Evolutionary conservation across 2,888 invertebrate species (phyloP).

Genomic region (Lithophane ornitopus): DNA sequence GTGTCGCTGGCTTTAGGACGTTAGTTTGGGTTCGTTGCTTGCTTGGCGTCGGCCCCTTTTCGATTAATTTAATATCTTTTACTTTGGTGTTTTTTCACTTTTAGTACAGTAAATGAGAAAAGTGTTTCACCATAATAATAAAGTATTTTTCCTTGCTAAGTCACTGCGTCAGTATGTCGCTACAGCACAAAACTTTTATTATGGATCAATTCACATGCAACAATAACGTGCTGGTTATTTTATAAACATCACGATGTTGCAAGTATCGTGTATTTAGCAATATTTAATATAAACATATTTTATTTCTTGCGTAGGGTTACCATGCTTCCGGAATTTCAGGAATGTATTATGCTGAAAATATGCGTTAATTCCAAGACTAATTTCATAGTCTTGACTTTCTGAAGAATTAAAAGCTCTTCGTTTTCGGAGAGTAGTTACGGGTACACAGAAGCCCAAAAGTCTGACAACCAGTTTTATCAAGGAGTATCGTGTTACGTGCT

Average conservation of each 20-base stretch:
- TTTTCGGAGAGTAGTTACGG: not conserved
- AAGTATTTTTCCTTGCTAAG: too few relatives aligned
- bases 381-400: not conserved
- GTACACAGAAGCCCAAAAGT: too few relatives aligned
- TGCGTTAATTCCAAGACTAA: not conserved
- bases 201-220: not conserved
- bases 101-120: too few relatives aligned
- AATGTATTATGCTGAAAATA: not conserved
- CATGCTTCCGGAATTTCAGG: not conserved
- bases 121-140: too few relatives aligned
- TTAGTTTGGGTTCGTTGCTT: too few relatives aligned
- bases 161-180: not conserved
- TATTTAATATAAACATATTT: conserved; percentile 3
- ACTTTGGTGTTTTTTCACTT: too few relatives aligned
- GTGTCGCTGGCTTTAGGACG: too few relatives aligned
- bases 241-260: conserved; percentile 42
- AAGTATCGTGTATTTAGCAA: not conserved
- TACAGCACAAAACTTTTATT: conserved; percentile 4
- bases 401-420: not conserved
- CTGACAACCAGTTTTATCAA: too few relatives aligned
- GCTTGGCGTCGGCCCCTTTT: too few relatives aligned
- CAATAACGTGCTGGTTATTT: conserved; percentile 22
- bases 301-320: conserved; percentile 11
- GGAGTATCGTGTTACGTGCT: too few relatives aligned
- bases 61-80: too few relatives aligned